Evolutionary conservation across 2,797 vertebrate genomes (phyloP).

Genomic region (Hydrolagus colliei): DNA sequence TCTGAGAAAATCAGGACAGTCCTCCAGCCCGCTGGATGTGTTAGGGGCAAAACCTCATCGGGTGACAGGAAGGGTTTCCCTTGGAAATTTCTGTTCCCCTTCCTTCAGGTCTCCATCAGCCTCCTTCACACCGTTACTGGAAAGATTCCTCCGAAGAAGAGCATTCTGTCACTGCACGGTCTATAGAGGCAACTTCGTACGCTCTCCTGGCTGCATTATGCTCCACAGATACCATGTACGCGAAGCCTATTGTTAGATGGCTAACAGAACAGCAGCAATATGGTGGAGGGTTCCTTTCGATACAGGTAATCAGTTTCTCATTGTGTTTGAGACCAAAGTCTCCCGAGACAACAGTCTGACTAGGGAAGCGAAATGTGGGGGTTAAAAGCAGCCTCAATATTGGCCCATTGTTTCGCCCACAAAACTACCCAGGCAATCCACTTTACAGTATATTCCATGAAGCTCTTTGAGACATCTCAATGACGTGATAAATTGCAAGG

Average conservation of each 20-base stretch:
- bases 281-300: constrained; percentile 72
- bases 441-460: no score
- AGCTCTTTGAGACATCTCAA: no score
- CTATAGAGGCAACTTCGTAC: constrained; percentile 81
- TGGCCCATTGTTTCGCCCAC: background rate
- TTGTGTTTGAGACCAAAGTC: background rate
- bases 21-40: background rate
- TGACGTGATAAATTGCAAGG: no score
- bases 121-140: constrained; percentile 71
- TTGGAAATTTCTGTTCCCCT: background rate
- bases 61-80: background rate
- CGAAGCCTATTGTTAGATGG: constrained; percentile 72
- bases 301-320: constrained; percentile 59
- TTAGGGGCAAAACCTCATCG: background rate
- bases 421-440: no score
- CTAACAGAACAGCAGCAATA: constrained; percentile 78
- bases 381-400: background rate
- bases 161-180: constrained; percentile 59
- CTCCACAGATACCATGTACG: constrained; percentile 60
- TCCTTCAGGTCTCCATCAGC: constrained; percentile 51
- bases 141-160: constrained; percentile 47
- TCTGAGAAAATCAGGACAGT: background rate
- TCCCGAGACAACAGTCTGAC: background rate
- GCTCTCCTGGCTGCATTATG: constrained; percentile 63
- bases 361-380: background rate